A percentile compares a stretch with the other conserved stretches of the same genome.
These are phyloP conservation scores for Drosophila cognata DNA, from an alignment of 2,888 invertebrate species.

Conservation along the genomic window DNA sequence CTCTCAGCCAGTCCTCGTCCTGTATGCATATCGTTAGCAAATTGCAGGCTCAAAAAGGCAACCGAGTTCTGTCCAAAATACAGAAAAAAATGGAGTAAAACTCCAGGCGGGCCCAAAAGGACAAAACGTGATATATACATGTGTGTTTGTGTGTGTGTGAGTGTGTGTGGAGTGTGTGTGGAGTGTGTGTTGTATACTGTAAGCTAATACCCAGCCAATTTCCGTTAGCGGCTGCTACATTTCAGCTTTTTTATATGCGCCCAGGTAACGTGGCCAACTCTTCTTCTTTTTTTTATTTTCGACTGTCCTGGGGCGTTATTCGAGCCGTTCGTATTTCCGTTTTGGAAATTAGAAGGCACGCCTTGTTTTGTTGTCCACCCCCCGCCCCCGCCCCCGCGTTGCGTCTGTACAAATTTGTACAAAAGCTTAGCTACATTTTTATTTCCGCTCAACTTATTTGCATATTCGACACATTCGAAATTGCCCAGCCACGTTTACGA, in stretches of 20 bases:
- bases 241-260: slow-evolving; percentile 33
- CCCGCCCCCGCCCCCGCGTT: slow-evolving; percentile 19
- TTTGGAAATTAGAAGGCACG: slow-evolving; percentile 72
- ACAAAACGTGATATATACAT: slow-evolving; percentile 6
- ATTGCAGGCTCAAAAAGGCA: slow-evolving; percentile 72
- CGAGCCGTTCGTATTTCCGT: slow-evolving; percentile 77
- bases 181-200: slow-evolving; percentile 35
- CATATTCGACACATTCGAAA: slow-evolving; percentile 69
- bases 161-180: slow-evolving; percentile 1
- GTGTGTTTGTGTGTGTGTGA: slow-evolving; percentile 10
- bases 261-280: slow-evolving; percentile 50
- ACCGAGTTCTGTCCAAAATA: slow-evolving; percentile 24
- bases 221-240: slow-evolving; percentile 56
- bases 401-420: slow-evolving; percentile 69
- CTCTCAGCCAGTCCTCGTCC: slow-evolving; percentile 18
- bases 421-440: slow-evolving; percentile 67
- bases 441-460: slow-evolving; percentile 59
- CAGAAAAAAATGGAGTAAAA: slow-evolving; percentile 14
- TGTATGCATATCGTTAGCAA: slow-evolving; percentile 80
- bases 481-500: slow-evolving; percentile 30
- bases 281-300: background rate
- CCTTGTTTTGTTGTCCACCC: slow-evolving; percentile 27
- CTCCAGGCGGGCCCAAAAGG: slow-evolving; percentile 23
- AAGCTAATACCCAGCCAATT: slow-evolving; percentile 77
- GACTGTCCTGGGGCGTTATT: slow-evolving; percentile 47